Conservation (phyloP, 2,888 invertebrate species). For the Timema cristinae region DNA sequence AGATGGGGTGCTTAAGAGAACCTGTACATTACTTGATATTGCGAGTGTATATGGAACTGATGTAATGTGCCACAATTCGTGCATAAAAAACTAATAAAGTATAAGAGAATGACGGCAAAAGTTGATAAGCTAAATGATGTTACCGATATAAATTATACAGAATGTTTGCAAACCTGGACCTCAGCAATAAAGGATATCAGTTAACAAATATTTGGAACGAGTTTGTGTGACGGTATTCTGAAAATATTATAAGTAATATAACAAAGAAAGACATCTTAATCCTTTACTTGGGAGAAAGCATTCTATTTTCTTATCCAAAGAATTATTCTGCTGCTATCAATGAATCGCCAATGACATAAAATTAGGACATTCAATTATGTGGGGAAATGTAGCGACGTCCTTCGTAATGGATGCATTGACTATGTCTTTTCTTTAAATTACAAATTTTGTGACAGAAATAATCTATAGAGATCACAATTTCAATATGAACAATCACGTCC, state of each 20-base stretch:
- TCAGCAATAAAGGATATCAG: not conserved
- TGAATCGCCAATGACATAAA: not conserved
- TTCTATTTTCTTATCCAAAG: not conserved
- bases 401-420: not conserved
- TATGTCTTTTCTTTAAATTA: not conserved
- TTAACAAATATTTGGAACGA: not conserved
- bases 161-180: not conserved
- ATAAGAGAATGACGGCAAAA: too few species aligned
- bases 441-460: not conserved
- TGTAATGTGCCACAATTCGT: not conserved
- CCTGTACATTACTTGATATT: not conserved
- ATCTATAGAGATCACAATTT: not conserved
- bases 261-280: not conserved
- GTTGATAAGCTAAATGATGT: too few species aligned
- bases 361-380: not conserved
- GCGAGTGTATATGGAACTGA: not conserved
- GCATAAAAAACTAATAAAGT: not conserved
- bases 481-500: not conserved
- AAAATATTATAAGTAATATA: not conserved
- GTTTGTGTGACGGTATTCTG: not conserved
- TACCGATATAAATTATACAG: not conserved
- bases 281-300: not conserved
- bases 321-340: not conserved
- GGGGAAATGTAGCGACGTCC: not conserved
- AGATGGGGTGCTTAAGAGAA: not conserved